Percentiles rank a stretch among this genome's conserved stretches.
These are phyloP conservation scores for Eubucco bourcierii DNA, from an alignment of 2,113 vertebrate genomes.

Conservation along the genomic window DNA sequence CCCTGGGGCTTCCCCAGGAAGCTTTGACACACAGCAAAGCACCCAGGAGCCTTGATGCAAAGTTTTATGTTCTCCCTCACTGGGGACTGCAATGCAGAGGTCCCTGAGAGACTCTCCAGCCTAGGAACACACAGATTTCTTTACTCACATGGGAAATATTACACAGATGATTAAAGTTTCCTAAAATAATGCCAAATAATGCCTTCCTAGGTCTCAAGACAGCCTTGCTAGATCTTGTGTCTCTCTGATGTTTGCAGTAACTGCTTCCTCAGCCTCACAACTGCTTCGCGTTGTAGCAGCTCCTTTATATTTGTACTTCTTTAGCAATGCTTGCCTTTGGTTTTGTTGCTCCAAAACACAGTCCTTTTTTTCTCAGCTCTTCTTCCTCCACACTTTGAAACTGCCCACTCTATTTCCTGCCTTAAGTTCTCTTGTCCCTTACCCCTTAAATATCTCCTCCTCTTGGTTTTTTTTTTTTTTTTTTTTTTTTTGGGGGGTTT, in stretches of 20 bases:
- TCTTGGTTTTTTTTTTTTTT: neutral
- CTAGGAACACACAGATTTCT: neutral
- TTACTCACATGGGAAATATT: neutral
- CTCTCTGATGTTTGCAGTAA: neutral
- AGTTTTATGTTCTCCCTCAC: neutral
- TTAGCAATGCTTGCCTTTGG: neutral
- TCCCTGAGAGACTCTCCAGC: neutral
- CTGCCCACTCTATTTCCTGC: neutral
- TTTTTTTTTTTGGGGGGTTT: no score
- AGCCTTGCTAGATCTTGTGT: neutral
- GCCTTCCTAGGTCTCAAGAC: neutral
- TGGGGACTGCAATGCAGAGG: neutral
- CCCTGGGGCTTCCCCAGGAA: neutral
- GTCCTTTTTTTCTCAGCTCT: neutral
- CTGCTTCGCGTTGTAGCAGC: neutral
- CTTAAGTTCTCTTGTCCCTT: neutral
- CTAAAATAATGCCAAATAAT: neutral
- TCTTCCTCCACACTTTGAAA: neutral
- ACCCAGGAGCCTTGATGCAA: neutral
- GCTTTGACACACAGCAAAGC: neutral
- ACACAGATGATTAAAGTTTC: neutral
- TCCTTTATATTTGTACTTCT: neutral
- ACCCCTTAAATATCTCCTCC: neutral
- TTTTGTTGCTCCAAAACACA: neutral
- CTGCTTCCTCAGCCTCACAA: neutral